Base-by-base conservation (phyloP, 2,888 invertebrate species). In the Tineola bisselliella region DNA sequence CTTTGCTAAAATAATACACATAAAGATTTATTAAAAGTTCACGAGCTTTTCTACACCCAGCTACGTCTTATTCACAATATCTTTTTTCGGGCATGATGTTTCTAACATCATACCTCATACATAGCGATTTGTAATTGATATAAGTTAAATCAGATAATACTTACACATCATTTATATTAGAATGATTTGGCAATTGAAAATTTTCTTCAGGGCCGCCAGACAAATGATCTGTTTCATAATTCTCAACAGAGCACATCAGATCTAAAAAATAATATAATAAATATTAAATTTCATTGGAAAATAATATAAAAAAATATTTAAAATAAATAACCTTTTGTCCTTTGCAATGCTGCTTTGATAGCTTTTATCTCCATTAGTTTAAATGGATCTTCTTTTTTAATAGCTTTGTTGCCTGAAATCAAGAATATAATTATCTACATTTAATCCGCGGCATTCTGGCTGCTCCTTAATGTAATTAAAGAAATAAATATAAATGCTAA, bases 321-420 rank as follows among this genome's bases (percentile, higher is more conserved):
- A 25, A 25, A 38, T 10, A 38, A 38, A 38, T 38, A 31, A 81
- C 86, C 86, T 79, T 86, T 83, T 61, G 87, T 86, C 70, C 86
- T 87, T 65, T 86, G 87, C 43, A 87, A 69, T 25, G 87, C 86
- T 8, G 84, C 79, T 67, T 84, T 86, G 30, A 87, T 84, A 30
- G 86, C 86, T 65, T 84, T 84, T 63, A 87, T 87, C 74, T 87
- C 86, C 84, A 87, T 82, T 1, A 84, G 70, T 66, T 86, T 87
- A 63, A 83, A 87, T 0, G 86, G 86, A 68, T 87, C 86, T 62
- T 84, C 87, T 63, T 86, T 86, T 66, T 86, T 86, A 44, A 79
- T 77, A 8, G 78, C 64, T 67, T 84, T 86, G 65, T 81, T 81
- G 68, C 81, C 84, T 81, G 65, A 15, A 66, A 66, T 11, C 58